Evolutionary conservation across 2,888 invertebrate genomes (phyloP).

Genomic region (Agrochola macilenta): DNA sequence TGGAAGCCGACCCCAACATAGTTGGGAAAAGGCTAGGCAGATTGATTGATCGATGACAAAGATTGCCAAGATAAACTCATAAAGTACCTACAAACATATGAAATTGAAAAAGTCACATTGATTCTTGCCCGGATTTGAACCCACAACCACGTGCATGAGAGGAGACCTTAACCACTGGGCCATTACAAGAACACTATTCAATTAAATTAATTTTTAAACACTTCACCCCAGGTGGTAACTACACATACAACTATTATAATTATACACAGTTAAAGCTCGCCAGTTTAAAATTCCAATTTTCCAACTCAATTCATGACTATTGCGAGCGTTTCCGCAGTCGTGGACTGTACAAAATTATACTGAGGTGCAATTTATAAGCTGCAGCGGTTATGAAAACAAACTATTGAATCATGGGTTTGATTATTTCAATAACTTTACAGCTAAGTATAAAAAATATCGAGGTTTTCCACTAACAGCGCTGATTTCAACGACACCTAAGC

Average conservation of each 20-base stretch:
- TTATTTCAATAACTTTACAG: not conserved
- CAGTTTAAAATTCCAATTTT: slow-evolving; percentile 76
- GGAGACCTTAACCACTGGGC: not conserved
- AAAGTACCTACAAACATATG: too few species aligned
- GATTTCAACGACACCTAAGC: not conserved
- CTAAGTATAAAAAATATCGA: not conserved
- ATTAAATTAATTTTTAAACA: not conserved
- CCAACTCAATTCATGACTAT: slow-evolving; percentile 72
- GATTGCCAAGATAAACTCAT: too few species aligned
- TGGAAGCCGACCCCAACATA: too few species aligned
- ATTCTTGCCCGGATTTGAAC: not conserved
- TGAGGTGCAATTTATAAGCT: slow-evolving; percentile 47
- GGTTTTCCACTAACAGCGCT: not conserved
- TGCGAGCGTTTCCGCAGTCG: slow-evolving; percentile 71
- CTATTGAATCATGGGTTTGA: not conserved
- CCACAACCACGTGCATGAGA: too few species aligned
- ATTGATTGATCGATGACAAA: too few species aligned
- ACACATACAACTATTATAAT: slow-evolving; percentile 1
- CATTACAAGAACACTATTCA: not conserved
- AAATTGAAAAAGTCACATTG: not conserved
- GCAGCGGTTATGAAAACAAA: not conserved
- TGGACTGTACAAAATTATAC: slow-evolving; percentile 62
- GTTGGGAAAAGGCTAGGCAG: too few species aligned
- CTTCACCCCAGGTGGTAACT: not conserved
- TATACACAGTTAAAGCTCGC: slow-evolving; percentile 53